Evolutionary conservation across 1,140 invertebrate genomes (phyloP).

Genomic region (Achroia grisella): DNA sequence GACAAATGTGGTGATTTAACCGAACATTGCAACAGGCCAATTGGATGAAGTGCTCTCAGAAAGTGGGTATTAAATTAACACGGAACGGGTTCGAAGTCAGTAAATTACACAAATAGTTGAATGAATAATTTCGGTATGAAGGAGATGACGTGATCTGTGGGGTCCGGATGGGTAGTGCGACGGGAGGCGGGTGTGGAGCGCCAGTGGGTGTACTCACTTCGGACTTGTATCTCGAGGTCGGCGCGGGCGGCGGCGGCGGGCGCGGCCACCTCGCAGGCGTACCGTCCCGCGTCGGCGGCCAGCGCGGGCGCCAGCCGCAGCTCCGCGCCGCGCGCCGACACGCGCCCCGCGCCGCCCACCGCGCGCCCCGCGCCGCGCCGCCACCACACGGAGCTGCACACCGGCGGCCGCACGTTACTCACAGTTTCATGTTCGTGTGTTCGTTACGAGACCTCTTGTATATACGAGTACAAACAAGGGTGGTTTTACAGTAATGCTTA

Average conservation of each 20-base stretch:
- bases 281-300: constrained; percentile 80
- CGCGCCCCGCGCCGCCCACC: constrained; percentile 26
- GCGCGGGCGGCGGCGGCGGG: constrained; percentile 79
- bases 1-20: constrained; percentile 1
- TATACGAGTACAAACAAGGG: no score
- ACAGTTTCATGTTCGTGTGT: neutral
- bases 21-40: neutral
- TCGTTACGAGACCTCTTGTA: no score
- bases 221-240: constrained; percentile 82
- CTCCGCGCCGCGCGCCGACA: constrained; percentile 71
- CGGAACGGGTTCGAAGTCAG: no score
- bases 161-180: neutral
- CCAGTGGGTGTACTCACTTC: constrained; percentile 77
- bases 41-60: neutral
- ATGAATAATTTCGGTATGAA: no score
- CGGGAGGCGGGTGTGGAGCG: neutral
- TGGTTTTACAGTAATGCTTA: no score
- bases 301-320: constrained; percentile 81
- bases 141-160: neutral
- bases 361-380: constrained; percentile 27
- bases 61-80: no score
- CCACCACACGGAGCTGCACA: constrained; percentile 39
- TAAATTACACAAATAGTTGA: no score
- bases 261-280: constrained; percentile 86
- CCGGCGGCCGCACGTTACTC: neutral